Evolutionary conservation across 37 sponge, comb jelly and placozoan species (phyloP).

Genomic region (Eunapius fragilis): DNA sequence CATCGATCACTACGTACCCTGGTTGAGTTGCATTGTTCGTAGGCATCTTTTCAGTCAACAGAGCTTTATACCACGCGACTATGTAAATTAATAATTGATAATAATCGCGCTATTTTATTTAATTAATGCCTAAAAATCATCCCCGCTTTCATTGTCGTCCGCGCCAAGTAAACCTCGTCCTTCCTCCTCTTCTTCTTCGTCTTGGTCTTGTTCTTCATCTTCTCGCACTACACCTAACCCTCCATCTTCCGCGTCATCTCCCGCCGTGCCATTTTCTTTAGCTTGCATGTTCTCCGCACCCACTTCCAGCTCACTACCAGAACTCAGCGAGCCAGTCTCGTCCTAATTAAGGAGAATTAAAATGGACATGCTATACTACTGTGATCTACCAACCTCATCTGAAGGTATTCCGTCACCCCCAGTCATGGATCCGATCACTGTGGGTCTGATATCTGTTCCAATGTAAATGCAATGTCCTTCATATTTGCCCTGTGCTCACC

Average conservation of each 20-base stretch:
- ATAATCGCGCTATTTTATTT: too few relatives aligned
- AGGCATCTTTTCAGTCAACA: too few relatives aligned
- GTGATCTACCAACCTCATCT: conserved; percentile 27
- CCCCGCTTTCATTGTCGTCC: conserved; percentile 33
- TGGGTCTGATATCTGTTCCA: background rate
- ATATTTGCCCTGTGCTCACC: background rate
- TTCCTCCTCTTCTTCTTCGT: conserved; percentile 52
- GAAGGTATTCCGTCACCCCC: conserved; percentile 27
- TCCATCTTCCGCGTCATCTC: too few relatives aligned
- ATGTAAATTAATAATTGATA: too few relatives aligned
- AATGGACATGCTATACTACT: background rate
- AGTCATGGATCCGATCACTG: conserved; percentile 64
- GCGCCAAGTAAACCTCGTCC: background rate
- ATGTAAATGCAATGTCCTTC: too few relatives aligned
- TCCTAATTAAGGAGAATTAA: conserved; percentile 12
- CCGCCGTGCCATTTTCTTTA: too few relatives aligned
- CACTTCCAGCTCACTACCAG: conserved; percentile 37
- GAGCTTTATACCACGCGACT: too few relatives aligned
- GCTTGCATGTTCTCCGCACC: background rate
- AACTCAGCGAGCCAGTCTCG: conserved; percentile 34
- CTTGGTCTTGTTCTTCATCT: conserved; percentile 5
- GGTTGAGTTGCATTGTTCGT: too few relatives aligned
- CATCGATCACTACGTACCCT: too few relatives aligned
- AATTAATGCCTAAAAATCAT: conserved; percentile 35
- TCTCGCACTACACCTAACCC: conserved; percentile 1